Base-by-base conservation (phyloP, 2,888 invertebrate genomes). In the Drosophila anceps region DNA sequence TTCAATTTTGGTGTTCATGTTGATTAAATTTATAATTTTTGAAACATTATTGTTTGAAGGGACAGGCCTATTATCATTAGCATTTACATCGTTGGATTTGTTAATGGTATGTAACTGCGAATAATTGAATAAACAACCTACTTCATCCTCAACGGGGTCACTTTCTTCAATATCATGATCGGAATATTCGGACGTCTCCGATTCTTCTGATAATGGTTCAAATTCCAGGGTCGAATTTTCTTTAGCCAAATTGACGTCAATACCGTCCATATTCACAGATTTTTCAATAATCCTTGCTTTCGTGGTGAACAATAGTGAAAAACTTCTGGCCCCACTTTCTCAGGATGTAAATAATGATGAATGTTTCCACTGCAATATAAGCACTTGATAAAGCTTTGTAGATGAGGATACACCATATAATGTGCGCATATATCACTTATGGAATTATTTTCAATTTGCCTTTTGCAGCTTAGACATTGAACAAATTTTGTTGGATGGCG, bases 251-350 rank as follows among this genome's bases (percentile, higher is more conserved):
- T 31, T 29, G 0, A 6, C 18, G 3, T 31, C 39, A 3, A 48
- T 79, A 80, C 33, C 82, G n/a, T 33, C 46, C 79, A 79, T 79
- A n/a, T 10, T 70, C n/a, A 41, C 5, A 4, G 15, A 43, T 51
- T 15, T 33, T 27, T 43, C 41, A 35, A 18, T 61, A 8, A 18
- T 64, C 69, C 66, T 86, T 91, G 76, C 12, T 67, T 66, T 24
- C 88, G 91, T 51, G 90, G 88, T n/a, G 88, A 80, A 61, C 93
- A 92, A 55, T 85, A 91, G 57, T 92, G 92, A 73, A 89, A 92
- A 27, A 82, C 69, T 68, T 83, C 79, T 0, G 82, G 72, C n/a
- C 65, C 60, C 12, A 73, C 68, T 39, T 73, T 75, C 12, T 43
- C 51, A 3, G 41, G 29, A 4, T 72, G 51, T 24, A 73, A 64